Evolutionary conservation across 1,140 invertebrate species (phyloP).

Genomic region (Drosophila insularis): DNA sequence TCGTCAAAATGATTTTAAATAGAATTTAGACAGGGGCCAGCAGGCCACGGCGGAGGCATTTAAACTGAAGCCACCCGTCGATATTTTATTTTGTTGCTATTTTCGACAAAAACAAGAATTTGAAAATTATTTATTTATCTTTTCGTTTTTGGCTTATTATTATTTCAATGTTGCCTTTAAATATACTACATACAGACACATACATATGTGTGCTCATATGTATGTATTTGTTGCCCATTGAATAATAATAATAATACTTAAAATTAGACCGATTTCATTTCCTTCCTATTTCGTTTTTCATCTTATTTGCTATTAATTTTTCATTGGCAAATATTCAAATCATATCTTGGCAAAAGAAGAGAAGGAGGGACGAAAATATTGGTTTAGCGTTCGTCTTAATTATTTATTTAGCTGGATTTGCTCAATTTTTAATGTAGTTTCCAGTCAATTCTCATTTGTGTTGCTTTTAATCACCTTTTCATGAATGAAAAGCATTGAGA

Average conservation of each 20-base stretch:
- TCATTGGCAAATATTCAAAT: constrained; percentile 35
- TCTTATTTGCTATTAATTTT: constrained; percentile 40
- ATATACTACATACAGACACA: no score
- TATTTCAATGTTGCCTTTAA: constrained; percentile 27
- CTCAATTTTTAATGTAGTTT: constrained; percentile 40
- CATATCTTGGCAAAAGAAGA: constrained; percentile 8
- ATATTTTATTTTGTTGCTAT: constrained; percentile 44
- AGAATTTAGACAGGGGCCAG: constrained; percentile 38
- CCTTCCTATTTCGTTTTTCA: constrained; percentile 18
- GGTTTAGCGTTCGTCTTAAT: constrained; percentile 17
- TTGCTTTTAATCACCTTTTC: constrained; percentile 1
- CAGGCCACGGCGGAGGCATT: constrained; percentile 9
- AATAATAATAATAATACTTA: constrained; percentile 55
- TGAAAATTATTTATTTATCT: background rate
- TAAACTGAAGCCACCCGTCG: constrained; percentile 47
- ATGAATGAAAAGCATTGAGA: background rate
- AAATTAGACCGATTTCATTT: constrained; percentile 41
- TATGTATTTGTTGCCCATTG: constrained; percentile 24
- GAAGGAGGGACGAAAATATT: background rate
- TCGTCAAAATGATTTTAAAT: constrained; percentile 69
- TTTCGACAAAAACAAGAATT: constrained; percentile 23
- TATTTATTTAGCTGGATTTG: constrained; percentile 56
- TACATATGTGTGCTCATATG: no score
- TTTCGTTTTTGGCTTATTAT: constrained; percentile 18
- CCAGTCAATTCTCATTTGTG: constrained; percentile 11